Conservation (phyloP, 2,113 vertebrate genomes). For the Esox niger region DNA sequence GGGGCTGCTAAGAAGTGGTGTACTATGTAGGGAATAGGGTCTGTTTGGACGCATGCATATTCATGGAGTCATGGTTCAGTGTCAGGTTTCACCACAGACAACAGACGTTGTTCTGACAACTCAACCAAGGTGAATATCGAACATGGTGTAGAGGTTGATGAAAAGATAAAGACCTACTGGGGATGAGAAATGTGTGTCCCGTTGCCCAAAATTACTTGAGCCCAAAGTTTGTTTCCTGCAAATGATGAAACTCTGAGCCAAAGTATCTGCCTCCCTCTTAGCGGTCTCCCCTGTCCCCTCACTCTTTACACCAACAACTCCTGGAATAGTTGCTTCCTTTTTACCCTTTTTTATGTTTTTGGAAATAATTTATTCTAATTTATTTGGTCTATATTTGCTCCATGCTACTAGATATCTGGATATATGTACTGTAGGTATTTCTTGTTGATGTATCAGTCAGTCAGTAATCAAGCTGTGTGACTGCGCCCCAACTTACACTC, state of each 20-base stretch:
- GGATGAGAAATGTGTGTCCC: not conserved
- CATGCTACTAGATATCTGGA: conserved; percentile 65
- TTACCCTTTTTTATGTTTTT: conserved; percentile 28
- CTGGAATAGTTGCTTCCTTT: conserved; percentile 32
- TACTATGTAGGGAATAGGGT: too few species aligned
- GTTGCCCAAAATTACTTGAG: conserved; percentile 28
- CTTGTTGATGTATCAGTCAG: conserved; percentile 30
- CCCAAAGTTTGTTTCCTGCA: conserved; percentile 69
- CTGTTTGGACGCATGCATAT: too few species aligned
- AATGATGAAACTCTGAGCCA: conserved; percentile 70
- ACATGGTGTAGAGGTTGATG: too few species aligned
- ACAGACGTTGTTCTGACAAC: not conserved
- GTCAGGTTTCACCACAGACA: not conserved
- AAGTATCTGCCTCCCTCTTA: conserved; percentile 36
- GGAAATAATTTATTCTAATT: conserved; percentile 72
- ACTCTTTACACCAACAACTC: conserved; percentile 42
- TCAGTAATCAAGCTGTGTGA: too few species aligned
- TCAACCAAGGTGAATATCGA: too few species aligned
- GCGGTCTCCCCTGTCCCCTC: too few species aligned
- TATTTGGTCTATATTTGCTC: conserved; percentile 69
- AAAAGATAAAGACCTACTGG: too few species aligned
- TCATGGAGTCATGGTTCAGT: not conserved
- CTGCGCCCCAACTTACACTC: too few species aligned
- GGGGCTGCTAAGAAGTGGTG: too few species aligned
- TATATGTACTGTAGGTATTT: conserved; percentile 57